A percentile compares a stretch with the other conserved stretches of the same genome.
Evolutionary conservation across 1,140 invertebrate genomes (phyloP).

Genomic region (Drosophila sulfurigaster): DNA sequence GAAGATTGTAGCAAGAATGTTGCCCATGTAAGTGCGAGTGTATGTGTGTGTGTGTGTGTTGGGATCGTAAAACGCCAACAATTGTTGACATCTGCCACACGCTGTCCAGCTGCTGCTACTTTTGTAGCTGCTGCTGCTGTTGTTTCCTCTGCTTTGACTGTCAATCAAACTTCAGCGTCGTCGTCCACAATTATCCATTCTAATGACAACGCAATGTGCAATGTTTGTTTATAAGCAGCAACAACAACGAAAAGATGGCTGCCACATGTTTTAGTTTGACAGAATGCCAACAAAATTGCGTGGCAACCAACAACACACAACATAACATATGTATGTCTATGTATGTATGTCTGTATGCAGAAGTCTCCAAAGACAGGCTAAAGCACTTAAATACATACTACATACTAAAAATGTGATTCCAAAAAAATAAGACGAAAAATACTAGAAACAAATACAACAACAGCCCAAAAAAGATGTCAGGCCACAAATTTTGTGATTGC

Average conservation of each 20-base stretch:
- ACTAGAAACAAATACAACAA: constrained; percentile 21
- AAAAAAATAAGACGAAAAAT: constrained; percentile 45
- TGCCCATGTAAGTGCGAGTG: constrained; percentile 8
- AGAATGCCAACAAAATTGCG: constrained; percentile 71
- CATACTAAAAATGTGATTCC: constrained; percentile 55
- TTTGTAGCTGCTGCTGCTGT: neutral
- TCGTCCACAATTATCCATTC: constrained; percentile 77
- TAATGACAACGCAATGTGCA: constrained; percentile 70
- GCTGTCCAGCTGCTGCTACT: constrained; percentile 31
- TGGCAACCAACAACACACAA: constrained; percentile 46
- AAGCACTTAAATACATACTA: constrained; percentile 69
- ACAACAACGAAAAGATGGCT: constrained; percentile 62
- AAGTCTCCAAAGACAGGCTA: constrained; percentile 26
- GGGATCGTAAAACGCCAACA: constrained; percentile 58
- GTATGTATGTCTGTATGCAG: constrained; percentile 2
- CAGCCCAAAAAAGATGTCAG: constrained; percentile 52
- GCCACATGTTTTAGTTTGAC: constrained; percentile 76
- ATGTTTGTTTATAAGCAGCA: constrained; percentile 47
- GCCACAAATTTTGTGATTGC: constrained; percentile 50
- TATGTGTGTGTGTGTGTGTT: constrained; percentile 6
- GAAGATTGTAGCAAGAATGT: constrained; percentile 57
- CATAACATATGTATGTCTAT: neutral
- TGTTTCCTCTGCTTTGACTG: constrained; percentile 45
- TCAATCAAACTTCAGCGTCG: constrained; percentile 38
- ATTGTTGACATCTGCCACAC: constrained; percentile 80